Percentiles rank a stretch among this genome's conserved stretches.
phyloP scores from a whole-genome alignment of 2,113 vertebrate genomes.

The Oryzias celebensis region DNA sequence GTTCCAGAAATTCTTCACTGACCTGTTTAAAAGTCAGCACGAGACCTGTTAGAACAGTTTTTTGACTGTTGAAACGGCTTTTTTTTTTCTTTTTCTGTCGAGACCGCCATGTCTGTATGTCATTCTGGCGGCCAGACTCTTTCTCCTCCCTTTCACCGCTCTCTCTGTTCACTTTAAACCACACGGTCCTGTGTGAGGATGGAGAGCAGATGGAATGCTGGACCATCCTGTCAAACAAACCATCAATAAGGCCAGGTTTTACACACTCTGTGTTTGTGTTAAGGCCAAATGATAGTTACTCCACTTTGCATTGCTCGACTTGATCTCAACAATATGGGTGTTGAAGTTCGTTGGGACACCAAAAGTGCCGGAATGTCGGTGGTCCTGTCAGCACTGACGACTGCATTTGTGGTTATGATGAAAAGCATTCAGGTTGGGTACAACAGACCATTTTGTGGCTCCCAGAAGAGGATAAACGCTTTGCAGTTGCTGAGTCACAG shows the following conservation, averaged over 20 bases:
- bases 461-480: not conserved
- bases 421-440: not conserved
- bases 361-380: not conserved
- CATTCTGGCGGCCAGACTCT: conserved; percentile 7
- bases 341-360: conserved; percentile 8
- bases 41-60: conserved; percentile 35
- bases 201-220: conserved; percentile 37
- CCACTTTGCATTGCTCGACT: conserved; percentile 1
- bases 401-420: conserved; percentile 11
- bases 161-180: conserved; percentile 17
- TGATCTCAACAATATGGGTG: not conserved
- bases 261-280: conserved; percentile 33
- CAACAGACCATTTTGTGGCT: not conserved
- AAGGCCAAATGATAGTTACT: not conserved
- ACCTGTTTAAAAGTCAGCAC: conserved; percentile 48
- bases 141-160: conserved; percentile 1
- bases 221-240: conserved; percentile 59
- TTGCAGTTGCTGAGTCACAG: not conserved
- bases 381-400: conserved; percentile 7
- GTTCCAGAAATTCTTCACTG: conserved; percentile 24
- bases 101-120: conserved; percentile 11
- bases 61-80: conserved; percentile 41
- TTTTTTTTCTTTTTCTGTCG: conserved; percentile 14
- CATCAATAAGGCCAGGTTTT: conserved; percentile 39
- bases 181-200: conserved; percentile 22